Percentiles rank a stretch among this genome's conserved stretches.
These are phyloP conservation scores for Exocentrus adspersus DNA, from an alignment of 2,888 invertebrate genomes.

Conservation along the genomic window DNA sequence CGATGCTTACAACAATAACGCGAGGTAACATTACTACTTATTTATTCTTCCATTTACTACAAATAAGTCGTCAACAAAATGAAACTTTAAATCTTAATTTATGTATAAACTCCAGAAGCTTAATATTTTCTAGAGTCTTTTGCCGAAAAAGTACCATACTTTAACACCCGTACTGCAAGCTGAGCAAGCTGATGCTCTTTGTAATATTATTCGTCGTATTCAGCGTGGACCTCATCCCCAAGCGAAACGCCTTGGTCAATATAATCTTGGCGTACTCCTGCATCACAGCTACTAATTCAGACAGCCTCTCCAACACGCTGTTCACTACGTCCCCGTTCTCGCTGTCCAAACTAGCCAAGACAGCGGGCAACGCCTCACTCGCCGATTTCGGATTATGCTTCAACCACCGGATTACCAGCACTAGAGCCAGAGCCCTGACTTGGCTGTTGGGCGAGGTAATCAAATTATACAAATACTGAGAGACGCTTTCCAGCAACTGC, in stretches of 20 bases:
- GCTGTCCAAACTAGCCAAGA: conserved; percentile 84
- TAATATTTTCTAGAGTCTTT: neutral
- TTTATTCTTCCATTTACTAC: no score
- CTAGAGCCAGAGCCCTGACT: conserved; percentile 77
- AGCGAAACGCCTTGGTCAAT: conserved; percentile 81
- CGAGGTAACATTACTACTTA: no score
- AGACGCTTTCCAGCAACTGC: conserved; percentile 72
- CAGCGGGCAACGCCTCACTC: conserved; percentile 76
- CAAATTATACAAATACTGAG: conserved; percentile 72
- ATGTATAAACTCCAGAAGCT: no score
- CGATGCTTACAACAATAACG: no score
- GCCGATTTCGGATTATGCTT: conserved; percentile 70
- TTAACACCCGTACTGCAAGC: conserved; percentile 84
- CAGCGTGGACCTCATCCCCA: conserved; percentile 82
- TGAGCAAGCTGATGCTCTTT: conserved; percentile 82
- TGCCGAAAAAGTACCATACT: neutral
- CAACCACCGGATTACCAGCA: conserved; percentile 76
- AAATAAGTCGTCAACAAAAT: no score
- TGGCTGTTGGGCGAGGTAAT: conserved; percentile 72
- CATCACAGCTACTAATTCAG: conserved; percentile 84
- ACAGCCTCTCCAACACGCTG: conserved; percentile 82
- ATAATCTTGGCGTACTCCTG: conserved; percentile 86
- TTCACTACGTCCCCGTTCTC: conserved; percentile 81
- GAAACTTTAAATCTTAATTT: no score
- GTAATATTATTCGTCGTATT: conserved; percentile 81